Conservation (phyloP, 1,140 invertebrate genomes). For the Idris sp. region DNA sequence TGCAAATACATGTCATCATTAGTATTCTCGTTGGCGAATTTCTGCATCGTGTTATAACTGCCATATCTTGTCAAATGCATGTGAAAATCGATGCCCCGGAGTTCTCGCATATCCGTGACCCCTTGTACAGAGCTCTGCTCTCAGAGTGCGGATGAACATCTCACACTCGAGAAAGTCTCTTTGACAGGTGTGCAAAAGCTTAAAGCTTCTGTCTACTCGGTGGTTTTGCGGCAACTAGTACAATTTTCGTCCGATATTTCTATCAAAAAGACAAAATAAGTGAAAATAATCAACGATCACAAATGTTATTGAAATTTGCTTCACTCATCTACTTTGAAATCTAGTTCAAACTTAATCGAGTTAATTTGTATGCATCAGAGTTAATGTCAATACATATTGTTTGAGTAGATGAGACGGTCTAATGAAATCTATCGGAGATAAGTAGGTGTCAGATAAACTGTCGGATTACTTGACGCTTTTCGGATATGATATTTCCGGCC, state of each 20-base stretch:
- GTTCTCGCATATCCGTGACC: constrained; percentile 28
- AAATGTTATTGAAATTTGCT: too few relatives aligned
- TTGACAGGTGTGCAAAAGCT: constrained; percentile 54
- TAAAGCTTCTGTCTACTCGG: constrained; percentile 50
- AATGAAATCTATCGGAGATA: constrained; percentile 18
- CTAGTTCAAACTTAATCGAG: constrained; percentile 18
- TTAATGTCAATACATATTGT: constrained; percentile 12
- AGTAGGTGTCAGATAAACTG: constrained; percentile 25
- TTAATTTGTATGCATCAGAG: constrained; percentile 18
- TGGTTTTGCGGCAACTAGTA: constrained; percentile 23
- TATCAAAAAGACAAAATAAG: too few relatives aligned
- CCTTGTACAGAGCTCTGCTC: constrained; percentile 32
- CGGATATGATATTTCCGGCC: background rate
- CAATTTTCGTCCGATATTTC: background rate
- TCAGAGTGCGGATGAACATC: constrained; percentile 56
- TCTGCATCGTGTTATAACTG: constrained; percentile 23
- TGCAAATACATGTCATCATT: too few relatives aligned
- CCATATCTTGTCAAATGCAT: constrained; percentile 40
- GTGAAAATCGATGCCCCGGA: constrained; percentile 45
- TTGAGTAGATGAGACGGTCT: constrained; percentile 15
- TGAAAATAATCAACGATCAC: too few relatives aligned
- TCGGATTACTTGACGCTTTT: constrained; percentile 7
- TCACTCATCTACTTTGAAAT: background rate
- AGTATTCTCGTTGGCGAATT: constrained; percentile 10
- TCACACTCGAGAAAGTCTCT: constrained; percentile 46